Percentiles rank a stretch among this genome's conserved stretches.
These are phyloP conservation scores for Amia ocellicauda DNA, from an alignment of 2,113 vertebrate genomes.

Conservation along the genomic window DNA sequence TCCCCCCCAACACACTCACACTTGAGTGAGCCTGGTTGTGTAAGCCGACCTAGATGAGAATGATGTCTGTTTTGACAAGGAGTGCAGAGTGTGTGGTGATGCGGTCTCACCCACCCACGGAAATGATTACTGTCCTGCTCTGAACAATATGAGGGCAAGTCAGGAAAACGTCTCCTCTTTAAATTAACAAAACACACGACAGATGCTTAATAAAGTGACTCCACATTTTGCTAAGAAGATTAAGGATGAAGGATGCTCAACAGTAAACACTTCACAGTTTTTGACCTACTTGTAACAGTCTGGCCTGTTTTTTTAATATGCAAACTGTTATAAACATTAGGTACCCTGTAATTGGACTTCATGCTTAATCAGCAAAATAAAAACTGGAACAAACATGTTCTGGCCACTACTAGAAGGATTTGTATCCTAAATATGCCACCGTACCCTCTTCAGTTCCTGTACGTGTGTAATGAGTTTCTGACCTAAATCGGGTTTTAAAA, in stretches of 20 bases:
- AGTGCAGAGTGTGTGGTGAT: too few relatives aligned
- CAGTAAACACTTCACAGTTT: conserved; percentile 34
- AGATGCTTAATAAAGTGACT: conserved; percentile 29
- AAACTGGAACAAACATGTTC: not conserved
- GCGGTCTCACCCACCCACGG: not conserved
- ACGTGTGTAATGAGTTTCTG: not conserved
- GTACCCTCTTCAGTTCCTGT: not conserved
- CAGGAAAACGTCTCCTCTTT: not conserved
- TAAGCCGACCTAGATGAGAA: too few relatives aligned
- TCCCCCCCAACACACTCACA: too few relatives aligned
- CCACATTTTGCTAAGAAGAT: conserved; percentile 41
- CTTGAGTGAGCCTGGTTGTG: too few relatives aligned
- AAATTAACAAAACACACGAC: not conserved
- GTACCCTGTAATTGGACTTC: conserved; percentile 19
- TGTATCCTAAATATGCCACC: not conserved
- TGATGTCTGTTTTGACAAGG: too few relatives aligned
- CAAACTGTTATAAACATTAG: conserved; percentile 14
- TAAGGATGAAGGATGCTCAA: conserved; percentile 37
- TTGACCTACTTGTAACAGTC: conserved; percentile 28
- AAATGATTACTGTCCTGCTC: not conserved
- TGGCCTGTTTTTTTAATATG: conserved; percentile 28
- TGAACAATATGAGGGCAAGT: not conserved
- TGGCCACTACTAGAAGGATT: too few relatives aligned
- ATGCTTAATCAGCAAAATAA: too few relatives aligned
- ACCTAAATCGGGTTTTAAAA: not conserved